phyloP scores from a whole-genome alignment of 1,140 invertebrate genomes.

The Scaptodrosophila lebanonensis region DNA sequence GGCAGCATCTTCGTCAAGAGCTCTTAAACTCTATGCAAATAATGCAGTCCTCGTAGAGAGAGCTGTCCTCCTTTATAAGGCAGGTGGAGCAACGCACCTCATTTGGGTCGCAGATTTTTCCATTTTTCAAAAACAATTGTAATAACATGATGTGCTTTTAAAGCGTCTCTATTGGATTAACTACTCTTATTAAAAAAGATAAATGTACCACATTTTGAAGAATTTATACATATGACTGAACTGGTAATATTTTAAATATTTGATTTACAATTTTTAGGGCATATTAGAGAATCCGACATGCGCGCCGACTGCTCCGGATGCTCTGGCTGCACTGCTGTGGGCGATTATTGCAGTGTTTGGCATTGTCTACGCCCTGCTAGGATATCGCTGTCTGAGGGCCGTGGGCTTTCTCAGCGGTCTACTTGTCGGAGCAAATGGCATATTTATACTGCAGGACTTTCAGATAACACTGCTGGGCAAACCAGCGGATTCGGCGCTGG shows the following conservation, averaged over 20 bases:
- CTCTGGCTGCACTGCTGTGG: slow-evolving; percentile 66
- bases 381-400: slow-evolving; percentile 92
- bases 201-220: too few relatives aligned
- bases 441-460: slow-evolving; percentile 69
- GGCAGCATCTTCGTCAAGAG: too few relatives aligned
- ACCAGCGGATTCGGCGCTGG: slow-evolving; percentile 71
- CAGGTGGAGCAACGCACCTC: too few relatives aligned
- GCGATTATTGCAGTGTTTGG: slow-evolving; percentile 78
- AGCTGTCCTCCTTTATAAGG: too few relatives aligned
- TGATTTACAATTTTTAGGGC: slow-evolving; percentile 45
- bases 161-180: too few relatives aligned
- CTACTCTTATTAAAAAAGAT: too few relatives aligned
- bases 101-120: too few relatives aligned
- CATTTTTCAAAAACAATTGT: too few relatives aligned
- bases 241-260: neutral
- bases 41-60: too few relatives aligned
- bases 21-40: too few relatives aligned
- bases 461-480: slow-evolving; percentile 70
- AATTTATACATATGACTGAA: slow-evolving; percentile 6
- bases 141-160: too few relatives aligned
- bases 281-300: slow-evolving; percentile 71
- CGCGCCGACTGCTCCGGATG: slow-evolving; percentile 63
- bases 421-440: slow-evolving; percentile 85
- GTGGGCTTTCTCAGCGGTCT: slow-evolving; percentile 94
- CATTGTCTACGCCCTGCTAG: slow-evolving; percentile 81